Evolutionary conservation across 2,797 vertebrate genomes (phyloP), one percentile per base, ranked within the genome.

Genomic region (Apodemus agrarius): DNA sequence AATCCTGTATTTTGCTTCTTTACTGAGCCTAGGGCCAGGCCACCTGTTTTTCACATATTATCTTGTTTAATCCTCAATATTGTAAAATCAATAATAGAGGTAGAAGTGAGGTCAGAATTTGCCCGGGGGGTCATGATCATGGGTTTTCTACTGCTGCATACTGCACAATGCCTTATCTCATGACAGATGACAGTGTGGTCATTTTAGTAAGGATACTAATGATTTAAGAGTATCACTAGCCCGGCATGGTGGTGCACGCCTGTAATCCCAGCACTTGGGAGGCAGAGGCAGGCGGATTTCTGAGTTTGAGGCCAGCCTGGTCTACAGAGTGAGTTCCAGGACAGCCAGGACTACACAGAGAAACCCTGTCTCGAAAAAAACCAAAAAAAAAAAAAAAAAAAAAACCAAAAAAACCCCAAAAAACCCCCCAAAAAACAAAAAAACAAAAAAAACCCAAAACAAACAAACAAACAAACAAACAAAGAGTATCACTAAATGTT

Each of bases 61-160:
- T 46, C 91, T 95, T 75, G 54, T 95, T 96, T 96, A 90, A 84
- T 76, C 72, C 31, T 95, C n/a, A 34, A 37, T 94, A 72, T 79
- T 91, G 65, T 93, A 76, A 89, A 49, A 17, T 74, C 84, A 37
- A 40, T 93, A 83, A 83, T 85, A 84, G 16, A 95, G 85, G 31
- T 90, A 78, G 69, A 95, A 96, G 93, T 75, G 61, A 96, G 92
- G 63, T 94, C 93, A 94, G 69, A 75, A 34, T 40, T 95, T 95
- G 91, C 92, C 76, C 22, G 65, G n/a, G 75, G 75, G 21, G 65
- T 96, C 63, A 31, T 61, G 16, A 31, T 92, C 29, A 57, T 29
- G 26, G 61, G 4, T 24, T 40, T 93, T 94, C 31, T 94, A 54
- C 52, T 43, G 6, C n/a, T 49, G 84, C 29, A 63, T 84, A 46